Evolutionary conservation across 2,113 vertebrate species (phyloP).

Genomic region (Leucopsar rothschildi): DNA sequence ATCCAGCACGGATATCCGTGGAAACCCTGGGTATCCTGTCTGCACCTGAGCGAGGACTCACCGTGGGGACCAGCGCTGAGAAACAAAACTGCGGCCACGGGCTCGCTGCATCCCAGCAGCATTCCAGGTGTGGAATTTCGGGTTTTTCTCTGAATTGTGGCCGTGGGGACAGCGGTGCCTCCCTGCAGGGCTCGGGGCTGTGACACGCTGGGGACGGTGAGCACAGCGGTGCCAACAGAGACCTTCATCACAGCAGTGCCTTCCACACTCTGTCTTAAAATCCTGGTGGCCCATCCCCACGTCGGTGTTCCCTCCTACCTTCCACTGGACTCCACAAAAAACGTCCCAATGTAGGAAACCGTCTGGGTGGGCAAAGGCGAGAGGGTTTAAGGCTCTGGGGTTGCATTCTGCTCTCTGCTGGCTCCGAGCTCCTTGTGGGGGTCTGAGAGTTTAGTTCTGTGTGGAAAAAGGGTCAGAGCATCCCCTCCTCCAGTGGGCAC

Average conservation of each 20-base stretch:
- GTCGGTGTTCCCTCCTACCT: background rate
- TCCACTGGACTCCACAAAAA: background rate
- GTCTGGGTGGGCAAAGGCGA: background rate
- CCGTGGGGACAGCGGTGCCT: background rate
- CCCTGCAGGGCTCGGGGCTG: background rate
- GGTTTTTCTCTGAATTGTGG: background rate
- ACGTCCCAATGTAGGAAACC: accelerated
- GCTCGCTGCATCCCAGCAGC: background rate
- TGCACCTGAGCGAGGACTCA: background rate
- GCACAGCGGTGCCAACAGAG: background rate
- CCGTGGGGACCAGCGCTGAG: background rate
- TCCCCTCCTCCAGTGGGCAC: background rate
- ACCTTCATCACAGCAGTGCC: constrained; percentile 61
- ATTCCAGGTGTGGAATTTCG: background rate
- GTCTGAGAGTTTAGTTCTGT: accelerated
- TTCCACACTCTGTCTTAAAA: constrained; percentile 62
- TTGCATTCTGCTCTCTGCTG: accelerated
- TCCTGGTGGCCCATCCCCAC: background rate
- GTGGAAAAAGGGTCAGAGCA: background rate
- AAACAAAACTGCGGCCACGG: background rate
- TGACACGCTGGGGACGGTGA: background rate
- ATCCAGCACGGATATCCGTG: background rate
- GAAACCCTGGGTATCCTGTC: background rate
- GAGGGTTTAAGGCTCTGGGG: background rate
- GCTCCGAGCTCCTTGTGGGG: accelerated